Evolutionary conservation across 2,888 invertebrate species (phyloP), one percentile per base, ranked within the genome.

Genomic region (Metopia argyrocephala): DNA sequence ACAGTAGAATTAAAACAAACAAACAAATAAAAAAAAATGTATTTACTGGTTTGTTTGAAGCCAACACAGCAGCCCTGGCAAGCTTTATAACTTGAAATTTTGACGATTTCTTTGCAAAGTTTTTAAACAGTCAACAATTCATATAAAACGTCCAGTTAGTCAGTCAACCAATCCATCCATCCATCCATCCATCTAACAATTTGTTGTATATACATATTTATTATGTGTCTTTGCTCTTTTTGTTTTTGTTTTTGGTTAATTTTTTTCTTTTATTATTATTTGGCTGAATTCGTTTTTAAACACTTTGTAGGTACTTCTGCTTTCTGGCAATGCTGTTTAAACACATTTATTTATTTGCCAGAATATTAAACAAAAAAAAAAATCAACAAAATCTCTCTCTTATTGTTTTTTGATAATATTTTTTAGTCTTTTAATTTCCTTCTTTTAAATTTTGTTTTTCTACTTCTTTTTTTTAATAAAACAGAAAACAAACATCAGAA

Each of bases 201-300:
- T 76, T 65, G 64, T 64, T 57, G 50, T 78, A 56, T 48, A 73
- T 68, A 56, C n/a, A n/a, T n/a, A n/a, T n/a, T n/a, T 62, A 52
- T 76, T 59, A 61, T 65, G 48, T 48, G 5, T 65, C 15, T 70
- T 71, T 68, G 31, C 27, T 64, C 20, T 38, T 56, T 28, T 76
- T 56, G 38, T 31, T 45, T 45, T 45, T 20, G 15, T 15, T 15
- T 45, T 68, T 18, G 12, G 27, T 68, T 46, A 38, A 27, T 62
- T 52, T 38, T 62, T 76, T 57, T 62, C 78, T n/a, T n/a, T n/a
- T n/a, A n/a, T n/a, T n/a, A n/a, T n/a, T n/a, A n/a, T n/a, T n/a
- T n/a, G n/a, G n/a, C n/a, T n/a, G n/a, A 70, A 74, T 78, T 81
- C 61, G 78, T 75, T 75, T 78, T n/a, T 68, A 64, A 76, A 78